These are phyloP conservation scores for Dermochelys coriacea DNA, from an alignment of 2,797 vertebrate genomes.

Conservation along the genomic window DNA sequence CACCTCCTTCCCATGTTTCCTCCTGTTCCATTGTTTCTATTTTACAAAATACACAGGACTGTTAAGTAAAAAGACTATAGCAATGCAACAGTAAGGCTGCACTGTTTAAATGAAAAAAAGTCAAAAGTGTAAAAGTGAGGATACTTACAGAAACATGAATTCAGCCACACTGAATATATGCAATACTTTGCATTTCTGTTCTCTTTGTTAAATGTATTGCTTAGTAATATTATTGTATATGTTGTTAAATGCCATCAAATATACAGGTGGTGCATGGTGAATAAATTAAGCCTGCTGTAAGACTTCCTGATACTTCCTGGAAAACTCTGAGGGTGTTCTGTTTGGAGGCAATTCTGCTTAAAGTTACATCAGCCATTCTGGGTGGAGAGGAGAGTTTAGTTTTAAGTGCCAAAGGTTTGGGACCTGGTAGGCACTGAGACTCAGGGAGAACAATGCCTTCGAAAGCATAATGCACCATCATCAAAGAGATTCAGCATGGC, in stretches of 20 bases:
- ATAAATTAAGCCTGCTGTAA: background rate
- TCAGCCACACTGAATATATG: background rate
- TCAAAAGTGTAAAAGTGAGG: background rate
- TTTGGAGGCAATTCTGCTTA: slow-evolving; percentile 19
- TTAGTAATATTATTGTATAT: background rate
- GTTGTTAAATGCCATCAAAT: background rate
- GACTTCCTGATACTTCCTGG: background rate
- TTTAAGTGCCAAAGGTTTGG: background rate
- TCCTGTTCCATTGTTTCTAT: background rate
- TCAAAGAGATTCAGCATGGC: background rate
- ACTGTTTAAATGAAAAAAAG: background rate
- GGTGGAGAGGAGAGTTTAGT: background rate
- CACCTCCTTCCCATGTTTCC: background rate
- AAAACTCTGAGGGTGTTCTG: background rate
- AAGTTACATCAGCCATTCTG: background rate
- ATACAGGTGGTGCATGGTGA: fast-evolving
- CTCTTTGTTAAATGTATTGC: background rate
- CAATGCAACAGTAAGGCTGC: background rate
- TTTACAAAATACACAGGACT: background rate
- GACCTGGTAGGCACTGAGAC: background rate
- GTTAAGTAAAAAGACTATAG: background rate
- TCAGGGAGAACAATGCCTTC: background rate
- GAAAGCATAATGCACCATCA: background rate
- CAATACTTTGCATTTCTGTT: background rate
- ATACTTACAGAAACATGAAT: background rate